Percentiles rank a stretch among this genome's conserved stretches.
Conservation (phyloP, 2,888 invertebrate genomes). For the Dorcus hopei region DNA sequence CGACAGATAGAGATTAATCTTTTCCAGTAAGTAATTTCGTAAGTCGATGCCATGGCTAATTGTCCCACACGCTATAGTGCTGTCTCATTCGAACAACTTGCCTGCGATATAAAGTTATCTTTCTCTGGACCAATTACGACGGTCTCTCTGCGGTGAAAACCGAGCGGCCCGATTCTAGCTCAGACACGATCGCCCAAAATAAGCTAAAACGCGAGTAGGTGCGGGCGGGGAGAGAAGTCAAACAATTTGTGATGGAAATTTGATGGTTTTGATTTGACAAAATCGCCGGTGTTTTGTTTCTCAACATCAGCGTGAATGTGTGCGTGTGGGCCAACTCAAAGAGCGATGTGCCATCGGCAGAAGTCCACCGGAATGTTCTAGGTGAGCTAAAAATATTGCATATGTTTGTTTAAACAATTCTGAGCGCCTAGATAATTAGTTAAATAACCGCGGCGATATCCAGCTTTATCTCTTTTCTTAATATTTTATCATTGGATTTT, state of each 20-base stretch:
- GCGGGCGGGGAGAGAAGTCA: not conserved
- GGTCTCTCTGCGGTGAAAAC: too few species aligned
- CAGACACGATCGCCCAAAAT: not conserved
- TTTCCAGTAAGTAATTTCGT: not conserved
- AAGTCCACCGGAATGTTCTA: not conserved
- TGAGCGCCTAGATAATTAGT: not conserved
- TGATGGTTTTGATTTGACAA: not conserved
- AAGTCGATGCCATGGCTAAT: not conserved
- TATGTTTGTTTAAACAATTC: not conserved
- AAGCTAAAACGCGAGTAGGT: not conserved
- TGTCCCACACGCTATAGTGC: not conserved
- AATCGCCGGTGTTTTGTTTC: too few species aligned
- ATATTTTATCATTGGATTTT: not conserved
- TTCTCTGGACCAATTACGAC: too few species aligned
- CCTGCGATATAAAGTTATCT: too few species aligned
- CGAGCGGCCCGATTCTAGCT: not conserved
- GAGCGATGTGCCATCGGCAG: too few species aligned
- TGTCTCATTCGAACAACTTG: not conserved
- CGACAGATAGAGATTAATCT: slow-evolving; percentile 3
- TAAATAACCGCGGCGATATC: not conserved
- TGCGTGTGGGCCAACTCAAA: too few species aligned
- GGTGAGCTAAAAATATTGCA: not conserved
- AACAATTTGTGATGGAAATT: not conserved
- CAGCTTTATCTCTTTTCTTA: not conserved
- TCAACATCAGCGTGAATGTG: too few species aligned